Evolutionary conservation across 2,797 vertebrate genomes (phyloP).

Genomic region (Euphonia xanthogaster): DNA sequence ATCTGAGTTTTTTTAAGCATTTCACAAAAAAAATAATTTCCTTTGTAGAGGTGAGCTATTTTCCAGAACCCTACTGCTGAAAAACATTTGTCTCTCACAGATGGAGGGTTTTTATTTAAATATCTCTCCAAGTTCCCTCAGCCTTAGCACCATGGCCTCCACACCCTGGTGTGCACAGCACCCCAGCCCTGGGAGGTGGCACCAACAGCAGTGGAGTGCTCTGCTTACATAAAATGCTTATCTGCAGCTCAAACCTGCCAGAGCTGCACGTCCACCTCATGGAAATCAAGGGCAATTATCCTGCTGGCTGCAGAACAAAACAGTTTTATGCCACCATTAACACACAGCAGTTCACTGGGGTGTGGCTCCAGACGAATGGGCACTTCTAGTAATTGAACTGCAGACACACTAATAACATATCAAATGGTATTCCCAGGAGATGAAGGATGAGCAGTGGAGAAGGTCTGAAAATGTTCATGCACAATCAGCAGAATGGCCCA

Average conservation of each 20-base stretch:
- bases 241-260: constrained; percentile 14
- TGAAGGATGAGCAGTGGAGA: background rate
- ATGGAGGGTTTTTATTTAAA: background rate
- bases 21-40: background rate
- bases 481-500: background rate
- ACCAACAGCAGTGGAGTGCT: background rate
- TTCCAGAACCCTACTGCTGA: background rate
- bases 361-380: constrained; percentile 5
- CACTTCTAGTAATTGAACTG: background rate
- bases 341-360: background rate
- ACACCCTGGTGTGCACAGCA: background rate
- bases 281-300: constrained; percentile 32
- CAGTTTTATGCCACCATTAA: background rate
- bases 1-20: background rate
- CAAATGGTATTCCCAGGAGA: background rate
- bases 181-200: background rate
- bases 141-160: background rate
- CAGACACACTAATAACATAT: background rate
- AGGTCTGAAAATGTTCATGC: background rate
- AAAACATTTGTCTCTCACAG: background rate
- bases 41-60: background rate
- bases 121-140: background rate
- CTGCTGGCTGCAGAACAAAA: background rate
- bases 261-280: background rate
- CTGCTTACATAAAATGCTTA: constrained; percentile 8